Percentiles rank a stretch among this genome's conserved stretches.
These are phyloP conservation scores for Diplazon laetatorius DNA, from an alignment of 2,888 invertebrate genomes.

Conservation along the genomic window DNA sequence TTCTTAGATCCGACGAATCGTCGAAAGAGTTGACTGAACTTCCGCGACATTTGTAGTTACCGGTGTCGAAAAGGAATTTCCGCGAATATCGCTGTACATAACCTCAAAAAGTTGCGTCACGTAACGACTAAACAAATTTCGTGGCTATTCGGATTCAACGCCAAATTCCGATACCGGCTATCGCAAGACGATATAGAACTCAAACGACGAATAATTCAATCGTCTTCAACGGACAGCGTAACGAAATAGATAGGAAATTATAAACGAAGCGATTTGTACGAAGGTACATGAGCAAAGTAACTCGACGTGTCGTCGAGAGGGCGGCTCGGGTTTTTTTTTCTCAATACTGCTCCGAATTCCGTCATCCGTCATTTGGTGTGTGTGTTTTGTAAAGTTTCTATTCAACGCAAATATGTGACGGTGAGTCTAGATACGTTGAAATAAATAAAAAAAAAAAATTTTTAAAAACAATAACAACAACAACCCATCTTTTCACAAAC, in stretches of 20 bases:
- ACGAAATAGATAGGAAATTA: background rate
- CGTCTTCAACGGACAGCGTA: background rate
- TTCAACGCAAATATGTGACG: constrained; percentile 78
- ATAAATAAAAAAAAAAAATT: too few relatives aligned
- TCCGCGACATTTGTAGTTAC: constrained; percentile 60
- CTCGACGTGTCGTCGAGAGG: constrained; percentile 66
- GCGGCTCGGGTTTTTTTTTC: constrained; percentile 68
- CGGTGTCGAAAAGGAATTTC: constrained; percentile 35
- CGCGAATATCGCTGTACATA: constrained; percentile 30
- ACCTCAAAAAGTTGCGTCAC: constrained; percentile 48
- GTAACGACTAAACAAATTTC: background rate
- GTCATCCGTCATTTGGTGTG: constrained; percentile 72
- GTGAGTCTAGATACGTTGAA: constrained; percentile 68
- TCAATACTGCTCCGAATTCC: constrained; percentile 42
- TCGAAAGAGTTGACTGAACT: constrained; percentile 4
- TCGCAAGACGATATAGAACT: background rate
- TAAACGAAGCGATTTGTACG: too few relatives aligned
- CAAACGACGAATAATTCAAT: background rate
- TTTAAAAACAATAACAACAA: background rate
- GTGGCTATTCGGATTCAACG: background rate
- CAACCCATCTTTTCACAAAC: background rate
- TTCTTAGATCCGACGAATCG: constrained; percentile 18
- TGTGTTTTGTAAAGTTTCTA: constrained; percentile 71
- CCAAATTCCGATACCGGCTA: constrained; percentile 3
- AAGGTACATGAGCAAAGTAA: constrained; percentile 26